Conservation (phyloP, 2,888 invertebrate genomes). For the Julus scanicus region DNA sequence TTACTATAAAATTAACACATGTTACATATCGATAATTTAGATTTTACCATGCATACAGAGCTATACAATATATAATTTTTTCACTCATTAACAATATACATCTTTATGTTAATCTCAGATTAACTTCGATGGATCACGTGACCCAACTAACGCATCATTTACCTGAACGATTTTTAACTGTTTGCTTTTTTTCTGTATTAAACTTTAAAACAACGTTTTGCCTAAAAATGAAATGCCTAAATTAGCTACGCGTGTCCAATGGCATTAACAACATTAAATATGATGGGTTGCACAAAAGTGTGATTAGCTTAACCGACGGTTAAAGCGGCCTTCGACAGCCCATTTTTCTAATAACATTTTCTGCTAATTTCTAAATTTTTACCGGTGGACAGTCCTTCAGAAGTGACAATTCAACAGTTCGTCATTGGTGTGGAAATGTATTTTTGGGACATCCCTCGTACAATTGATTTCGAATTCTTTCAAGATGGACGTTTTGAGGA, state of each 20-base stretch:
- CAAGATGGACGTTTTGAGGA: too few relatives aligned
- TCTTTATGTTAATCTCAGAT: not conserved
- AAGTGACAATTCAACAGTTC: too few relatives aligned
- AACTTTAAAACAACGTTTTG: not conserved
- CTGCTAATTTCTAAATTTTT: too few relatives aligned
- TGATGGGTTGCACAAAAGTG: not conserved
- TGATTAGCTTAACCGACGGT: not conserved
- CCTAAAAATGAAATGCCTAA: not conserved
- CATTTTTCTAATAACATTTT: too few relatives aligned
- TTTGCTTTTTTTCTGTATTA: not conserved
- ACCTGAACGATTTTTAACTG: not conserved
- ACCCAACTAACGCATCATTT: not conserved
- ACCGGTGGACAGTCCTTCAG: too few relatives aligned
- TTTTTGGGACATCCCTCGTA: too few relatives aligned
- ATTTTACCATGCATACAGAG: not conserved
- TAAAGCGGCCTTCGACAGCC: not conserved
- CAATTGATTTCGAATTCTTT: too few relatives aligned
- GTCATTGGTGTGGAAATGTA: too few relatives aligned
- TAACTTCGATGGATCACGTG: not conserved
- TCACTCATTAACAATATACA: not conserved
- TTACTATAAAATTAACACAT: conserved; percentile 18
- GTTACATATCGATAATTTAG: not conserved
- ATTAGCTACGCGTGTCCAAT: not conserved
- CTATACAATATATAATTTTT: not conserved
- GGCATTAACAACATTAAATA: not conserved